Evolutionary conservation across 2,113 vertebrate species (phyloP), one percentile per base, ranked within the genome.

Genomic region (Gulo gulo): DNA sequence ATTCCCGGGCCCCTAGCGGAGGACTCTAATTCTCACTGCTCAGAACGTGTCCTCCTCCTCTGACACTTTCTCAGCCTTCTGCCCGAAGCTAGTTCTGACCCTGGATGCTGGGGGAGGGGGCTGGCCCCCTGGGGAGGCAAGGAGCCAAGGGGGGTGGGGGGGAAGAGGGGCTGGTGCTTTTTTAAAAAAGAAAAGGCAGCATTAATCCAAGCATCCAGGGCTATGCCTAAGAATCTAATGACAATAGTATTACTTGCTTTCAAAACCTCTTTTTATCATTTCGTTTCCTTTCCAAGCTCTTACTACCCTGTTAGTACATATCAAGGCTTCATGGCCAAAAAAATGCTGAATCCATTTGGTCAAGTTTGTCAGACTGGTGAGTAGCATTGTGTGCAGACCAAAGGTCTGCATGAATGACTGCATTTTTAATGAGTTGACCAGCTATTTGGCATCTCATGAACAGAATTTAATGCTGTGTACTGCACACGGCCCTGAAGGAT

Each of bases 191-290:
- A 97, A 98, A 97, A 96, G 84, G 67, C n/a, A 10, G 95, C 95
- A 88, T 97, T 97, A 95, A 98, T 97, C 88, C 96, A 88, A 88
- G 94, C 95, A 96, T 73, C 96, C 95, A 94, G 92, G 90, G 95
- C 95, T 63, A 34, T 81, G 97, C 97, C 88, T 97, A 73, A 95
- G 97, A 97, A 97, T 97, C 95, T 97, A 97, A 98, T 86, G 84
- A 98, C 97, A 98, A 98, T 97, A 39, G 97, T 97, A 82, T 96
- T 97, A 93, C 91, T 98, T 96, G 93, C 91, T 98, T 98, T 98
- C 95, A 98, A 95, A 98, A 96, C 11, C 91, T 65, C 95, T 95
- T 98, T 84, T 98, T 97, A 97, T 97, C 94, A 97, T 95, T 97
- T 93, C 73, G 47, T 82, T 96, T 95, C 92, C 79, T 95, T 88